A percentile compares a stretch with the other conserved stretches of the same genome.
Conservation (phyloP, 2,888 invertebrate genomes). For the Yponomeuta evonymella region DNA sequence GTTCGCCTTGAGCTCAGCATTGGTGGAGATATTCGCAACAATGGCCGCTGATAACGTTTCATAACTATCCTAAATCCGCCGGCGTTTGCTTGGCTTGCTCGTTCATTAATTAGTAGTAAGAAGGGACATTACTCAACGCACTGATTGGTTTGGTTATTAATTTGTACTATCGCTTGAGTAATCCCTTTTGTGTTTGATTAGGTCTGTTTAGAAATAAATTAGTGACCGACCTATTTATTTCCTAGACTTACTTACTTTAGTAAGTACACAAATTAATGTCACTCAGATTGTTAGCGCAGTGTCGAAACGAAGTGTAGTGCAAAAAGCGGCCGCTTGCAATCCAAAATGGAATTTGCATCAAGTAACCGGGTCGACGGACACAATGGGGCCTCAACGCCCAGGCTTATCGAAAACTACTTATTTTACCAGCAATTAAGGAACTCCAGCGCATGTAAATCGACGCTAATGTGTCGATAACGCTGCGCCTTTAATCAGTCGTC, state of each 20-base stretch:
- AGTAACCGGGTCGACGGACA: not conserved
- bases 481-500: conserved; percentile 27
- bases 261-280: conserved; percentile 13
- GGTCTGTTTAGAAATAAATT: not conserved
- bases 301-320: conserved; percentile 8
- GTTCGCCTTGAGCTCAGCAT: conserved; percentile 73
- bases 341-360: conserved; percentile 8
- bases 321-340: conserved; percentile 9
- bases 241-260: not conserved
- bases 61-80: conserved; percentile 71
- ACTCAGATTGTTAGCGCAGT: not conserved
- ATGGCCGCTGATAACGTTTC: conserved; percentile 75
- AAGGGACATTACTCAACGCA: not conserved
- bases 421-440: conserved; percentile 32
- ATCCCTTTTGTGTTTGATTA: conserved; percentile 33
- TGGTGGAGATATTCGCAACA: conserved; percentile 76
- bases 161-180: conserved; percentile 40
- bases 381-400: conserved; percentile 4
- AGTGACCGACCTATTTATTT: not conserved
- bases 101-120: conserved; percentile 45
- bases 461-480: conserved; percentile 57
- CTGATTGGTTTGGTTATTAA: conserved; percentile 10
- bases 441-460: conserved; percentile 38
- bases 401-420: conserved; percentile 35
- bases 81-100: conserved; percentile 50